Evolutionary conservation across 2,888 invertebrate species (phyloP).

Genomic region (Steinernema scapterisci): DNA sequence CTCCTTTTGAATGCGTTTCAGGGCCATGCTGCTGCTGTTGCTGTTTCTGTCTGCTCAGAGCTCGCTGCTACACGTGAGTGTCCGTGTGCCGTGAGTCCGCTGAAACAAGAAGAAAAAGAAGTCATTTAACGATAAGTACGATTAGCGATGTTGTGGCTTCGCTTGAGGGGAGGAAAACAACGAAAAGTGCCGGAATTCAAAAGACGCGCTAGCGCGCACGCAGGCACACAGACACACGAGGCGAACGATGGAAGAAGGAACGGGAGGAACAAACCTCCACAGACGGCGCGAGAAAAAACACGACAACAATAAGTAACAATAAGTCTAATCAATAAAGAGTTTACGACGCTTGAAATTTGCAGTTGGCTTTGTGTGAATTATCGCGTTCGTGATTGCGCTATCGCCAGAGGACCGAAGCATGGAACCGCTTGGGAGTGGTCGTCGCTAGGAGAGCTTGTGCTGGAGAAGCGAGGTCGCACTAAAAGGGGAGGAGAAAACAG

Average conservation of each 20-base stretch:
- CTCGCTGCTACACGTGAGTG: neutral
- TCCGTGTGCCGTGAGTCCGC: neutral
- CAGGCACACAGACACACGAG: no score
- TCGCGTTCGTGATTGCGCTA: no score
- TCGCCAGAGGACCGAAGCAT: no score
- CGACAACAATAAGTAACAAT: conserved; percentile 20
- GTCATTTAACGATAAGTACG: no score
- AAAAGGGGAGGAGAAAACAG: no score
- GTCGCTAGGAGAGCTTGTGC: no score
- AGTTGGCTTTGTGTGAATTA: no score
- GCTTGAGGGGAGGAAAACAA: neutral
- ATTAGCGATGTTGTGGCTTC: neutral
- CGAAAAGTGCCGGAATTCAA: neutral
- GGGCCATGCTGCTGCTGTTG: neutral
- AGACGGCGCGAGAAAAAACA: neutral
- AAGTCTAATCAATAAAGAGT: conserved; percentile 10
- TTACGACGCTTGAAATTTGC: neutral
- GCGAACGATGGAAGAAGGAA: no score
- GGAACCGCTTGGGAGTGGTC: no score
- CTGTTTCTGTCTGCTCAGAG: neutral
- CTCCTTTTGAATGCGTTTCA: conserved; percentile 75
- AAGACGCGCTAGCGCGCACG: neutral
- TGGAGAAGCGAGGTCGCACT: no score
- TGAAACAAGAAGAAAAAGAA: neutral
- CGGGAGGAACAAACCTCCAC: neutral